Evolutionary conservation across 2,888 invertebrate genomes (phyloP).

Genomic region (Tromatobia lineatoria): DNA sequence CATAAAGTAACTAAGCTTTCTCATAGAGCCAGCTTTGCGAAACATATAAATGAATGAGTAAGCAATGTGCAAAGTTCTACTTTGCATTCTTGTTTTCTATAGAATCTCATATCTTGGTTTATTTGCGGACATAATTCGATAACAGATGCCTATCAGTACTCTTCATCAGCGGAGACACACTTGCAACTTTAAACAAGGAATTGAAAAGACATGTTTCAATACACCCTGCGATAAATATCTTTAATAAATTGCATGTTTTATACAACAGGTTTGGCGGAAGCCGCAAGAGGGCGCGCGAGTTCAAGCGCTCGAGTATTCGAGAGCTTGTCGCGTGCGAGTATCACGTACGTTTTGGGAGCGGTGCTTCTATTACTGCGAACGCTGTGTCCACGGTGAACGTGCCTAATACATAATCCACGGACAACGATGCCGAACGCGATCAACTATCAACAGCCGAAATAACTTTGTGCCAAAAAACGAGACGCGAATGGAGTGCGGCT

Average conservation of each 20-base stretch:
- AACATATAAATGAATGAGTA: no score
- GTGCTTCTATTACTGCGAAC: constrained; percentile 66
- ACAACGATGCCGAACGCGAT: constrained; percentile 38
- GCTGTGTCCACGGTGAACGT: constrained; percentile 72
- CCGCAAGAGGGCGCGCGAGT: constrained; percentile 80
- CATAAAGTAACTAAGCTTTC: no score
- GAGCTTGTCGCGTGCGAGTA: constrained; percentile 46
- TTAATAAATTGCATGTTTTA: constrained; percentile 30
- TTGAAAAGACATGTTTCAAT: no score
- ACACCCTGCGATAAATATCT: not conserved
- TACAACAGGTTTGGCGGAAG: constrained; percentile 81
- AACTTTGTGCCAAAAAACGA: constrained; percentile 64
- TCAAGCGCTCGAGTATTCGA: constrained; percentile 64
- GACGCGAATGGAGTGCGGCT: constrained; percentile 31
- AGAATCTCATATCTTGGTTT: no score
- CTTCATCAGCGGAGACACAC: no score
- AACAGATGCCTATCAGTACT: no score
- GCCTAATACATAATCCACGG: constrained; percentile 22
- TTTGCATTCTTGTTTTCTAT: no score
- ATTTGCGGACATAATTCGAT: no score
- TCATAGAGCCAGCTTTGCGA: no score
- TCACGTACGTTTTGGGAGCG: constrained; percentile 64
- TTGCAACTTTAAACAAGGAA: no score
- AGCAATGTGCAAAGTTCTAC: no score
- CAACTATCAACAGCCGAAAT: constrained; percentile 56